These are phyloP conservation scores for Calidris pygmaea DNA, from an alignment of 2,113 vertebrate genomes.

Conservation along the genomic window DNA sequence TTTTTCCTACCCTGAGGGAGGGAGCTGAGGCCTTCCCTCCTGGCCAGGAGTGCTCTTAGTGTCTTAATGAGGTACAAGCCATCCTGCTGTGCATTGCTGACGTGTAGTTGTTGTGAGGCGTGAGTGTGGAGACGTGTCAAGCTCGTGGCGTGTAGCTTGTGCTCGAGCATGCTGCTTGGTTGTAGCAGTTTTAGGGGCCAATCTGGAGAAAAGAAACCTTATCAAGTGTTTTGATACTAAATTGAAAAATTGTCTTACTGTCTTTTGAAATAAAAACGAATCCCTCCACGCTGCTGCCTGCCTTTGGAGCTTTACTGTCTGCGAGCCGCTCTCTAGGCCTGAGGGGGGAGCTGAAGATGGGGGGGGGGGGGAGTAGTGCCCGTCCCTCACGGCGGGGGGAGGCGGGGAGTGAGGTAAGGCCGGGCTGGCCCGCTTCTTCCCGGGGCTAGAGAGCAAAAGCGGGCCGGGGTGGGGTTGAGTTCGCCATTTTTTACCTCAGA, in stretches of 20 bases:
- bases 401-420: background rate
- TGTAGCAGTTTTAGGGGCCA: constrained; percentile 40
- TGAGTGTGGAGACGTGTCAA: background rate
- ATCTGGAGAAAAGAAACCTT: constrained; percentile 30
- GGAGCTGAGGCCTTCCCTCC: background rate
- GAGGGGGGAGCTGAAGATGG: background rate
- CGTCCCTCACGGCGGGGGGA: background rate
- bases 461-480: background rate
- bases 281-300: constrained; percentile 37
- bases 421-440: background rate
- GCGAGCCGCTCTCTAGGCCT: fast-evolving
- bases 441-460: background rate
- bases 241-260: constrained; percentile 62
- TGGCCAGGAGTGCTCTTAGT: background rate
- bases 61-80: constrained; percentile 33
- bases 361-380: too few relatives aligned
- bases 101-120: constrained; percentile 3
- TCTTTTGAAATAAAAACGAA: constrained; percentile 79
- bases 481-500: background rate
- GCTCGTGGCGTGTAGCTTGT: constrained; percentile 25
- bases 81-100: background rate
- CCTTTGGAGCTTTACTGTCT: fast-evolving
- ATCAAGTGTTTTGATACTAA: constrained; percentile 79
- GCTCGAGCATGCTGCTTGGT: constrained; percentile 57
- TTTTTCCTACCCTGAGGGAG: background rate